phyloP scores from a whole-genome alignment of 2,113 vertebrate genomes.

The Anguilla japonica region DNA sequence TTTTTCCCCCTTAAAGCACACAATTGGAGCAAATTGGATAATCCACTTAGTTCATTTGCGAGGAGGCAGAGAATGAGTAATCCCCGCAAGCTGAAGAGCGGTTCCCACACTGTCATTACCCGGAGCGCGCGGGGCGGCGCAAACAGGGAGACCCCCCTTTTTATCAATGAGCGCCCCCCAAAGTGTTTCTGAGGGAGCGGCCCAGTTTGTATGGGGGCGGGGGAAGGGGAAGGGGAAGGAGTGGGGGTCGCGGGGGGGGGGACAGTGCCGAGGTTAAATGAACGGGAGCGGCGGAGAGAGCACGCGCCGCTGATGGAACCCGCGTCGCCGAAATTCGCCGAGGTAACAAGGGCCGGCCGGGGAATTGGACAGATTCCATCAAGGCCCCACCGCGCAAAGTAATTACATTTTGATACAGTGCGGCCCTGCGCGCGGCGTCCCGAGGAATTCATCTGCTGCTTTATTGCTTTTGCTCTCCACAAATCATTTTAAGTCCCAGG shows the following conservation, averaged over 20 bases:
- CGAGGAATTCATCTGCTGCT: not conserved
- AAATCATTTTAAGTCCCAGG: not conserved
- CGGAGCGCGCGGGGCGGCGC: not conserved
- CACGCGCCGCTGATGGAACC: not conserved
- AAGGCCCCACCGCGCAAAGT: not conserved
- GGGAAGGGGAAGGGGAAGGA: not conserved
- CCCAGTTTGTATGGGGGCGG: not conserved
- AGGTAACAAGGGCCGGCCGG: not conserved
- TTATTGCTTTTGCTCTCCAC: not conserved
- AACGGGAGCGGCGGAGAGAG: not conserved
- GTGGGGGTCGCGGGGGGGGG: not conserved
- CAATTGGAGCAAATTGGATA: conserved; percentile 24
- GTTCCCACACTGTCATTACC: not conserved
- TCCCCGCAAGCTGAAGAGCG: not conserved
- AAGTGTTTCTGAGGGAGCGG: not conserved
- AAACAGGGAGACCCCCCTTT: not conserved
- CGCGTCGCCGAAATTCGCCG: not conserved
- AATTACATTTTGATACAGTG: not conserved
- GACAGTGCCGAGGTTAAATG: conserved; percentile 5
- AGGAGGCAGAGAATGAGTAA: conserved; percentile 17
- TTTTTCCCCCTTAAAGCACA: not conserved
- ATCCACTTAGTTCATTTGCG: conserved; percentile 31
- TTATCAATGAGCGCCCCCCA: not conserved
- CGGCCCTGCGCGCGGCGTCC: not conserved
- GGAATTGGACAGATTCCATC: conserved; percentile 8